A percentile compares a stretch with the other conserved stretches of the same genome.
phyloP scores from a whole-genome alignment of 2,797 vertebrate genomes.

The Tangara arthus region DNA sequence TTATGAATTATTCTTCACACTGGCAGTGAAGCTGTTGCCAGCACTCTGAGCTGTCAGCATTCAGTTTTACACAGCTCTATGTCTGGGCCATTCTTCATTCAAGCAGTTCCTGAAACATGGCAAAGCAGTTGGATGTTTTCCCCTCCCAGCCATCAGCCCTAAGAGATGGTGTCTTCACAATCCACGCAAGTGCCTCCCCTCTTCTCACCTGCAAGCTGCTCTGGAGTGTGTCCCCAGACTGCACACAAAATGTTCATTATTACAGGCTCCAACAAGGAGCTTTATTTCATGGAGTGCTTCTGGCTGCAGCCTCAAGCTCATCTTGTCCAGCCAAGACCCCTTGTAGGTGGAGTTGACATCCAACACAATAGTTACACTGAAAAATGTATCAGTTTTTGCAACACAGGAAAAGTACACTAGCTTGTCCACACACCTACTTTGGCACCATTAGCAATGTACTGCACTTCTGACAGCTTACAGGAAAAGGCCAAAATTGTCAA shows the following conservation, averaged over 20 bases:
- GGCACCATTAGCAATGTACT: background rate
- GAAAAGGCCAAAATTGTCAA: background rate
- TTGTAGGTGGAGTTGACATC: background rate
- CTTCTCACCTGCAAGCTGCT: background rate
- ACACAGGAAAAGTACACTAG: background rate
- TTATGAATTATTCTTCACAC: background rate
- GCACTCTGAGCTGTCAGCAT: background rate
- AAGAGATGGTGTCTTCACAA: background rate
- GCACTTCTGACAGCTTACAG: background rate
- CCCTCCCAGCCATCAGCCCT: background rate
- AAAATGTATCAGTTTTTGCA: background rate
- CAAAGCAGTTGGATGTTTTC: background rate
- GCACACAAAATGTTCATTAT: background rate
- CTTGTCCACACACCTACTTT: background rate
- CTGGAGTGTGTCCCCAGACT: background rate
- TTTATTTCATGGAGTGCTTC: background rate
- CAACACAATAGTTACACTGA: background rate
- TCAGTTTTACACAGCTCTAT: background rate
- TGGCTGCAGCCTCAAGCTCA: background rate
- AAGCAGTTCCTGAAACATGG: background rate
- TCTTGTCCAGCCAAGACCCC: background rate
- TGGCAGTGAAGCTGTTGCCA: background rate
- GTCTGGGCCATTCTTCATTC: background rate
- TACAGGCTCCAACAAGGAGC: background rate
- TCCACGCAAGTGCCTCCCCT: background rate